Evolutionary conservation across 1,140 invertebrate genomes (phyloP).

Genomic region (Zaprionus lachaisei): DNA sequence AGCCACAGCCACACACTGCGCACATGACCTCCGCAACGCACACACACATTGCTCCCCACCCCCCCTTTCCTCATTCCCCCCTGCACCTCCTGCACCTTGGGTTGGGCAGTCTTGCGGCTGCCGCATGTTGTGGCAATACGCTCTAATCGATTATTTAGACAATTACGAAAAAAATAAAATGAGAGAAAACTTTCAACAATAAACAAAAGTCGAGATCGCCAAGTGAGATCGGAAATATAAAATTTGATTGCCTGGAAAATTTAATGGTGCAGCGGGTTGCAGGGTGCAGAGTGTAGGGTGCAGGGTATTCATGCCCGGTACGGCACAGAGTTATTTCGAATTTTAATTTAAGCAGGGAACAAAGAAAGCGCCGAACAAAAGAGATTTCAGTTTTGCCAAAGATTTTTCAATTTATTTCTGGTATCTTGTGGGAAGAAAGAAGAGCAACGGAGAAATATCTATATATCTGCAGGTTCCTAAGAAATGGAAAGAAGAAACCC

Average conservation of each 20-base stretch:
- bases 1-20: conserved; percentile 19
- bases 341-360: too few species aligned
- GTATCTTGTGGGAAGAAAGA: too few species aligned
- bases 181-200: conserved; percentile 52
- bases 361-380: too few species aligned
- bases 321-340: background rate
- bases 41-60: background rate
- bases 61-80: background rate
- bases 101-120: background rate
- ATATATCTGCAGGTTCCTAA: too few species aligned
- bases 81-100: background rate
- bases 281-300: too few species aligned
- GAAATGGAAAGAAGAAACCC: too few species aligned
- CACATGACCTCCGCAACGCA: conserved; percentile 75
- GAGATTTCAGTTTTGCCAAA: too few species aligned
- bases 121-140: conserved; percentile 53
- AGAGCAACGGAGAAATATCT: too few species aligned
- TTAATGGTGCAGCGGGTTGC: conserved; percentile 12
- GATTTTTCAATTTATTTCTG: too few species aligned
- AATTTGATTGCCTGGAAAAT: conserved; percentile 47
- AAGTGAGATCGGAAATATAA: conserved; percentile 47
- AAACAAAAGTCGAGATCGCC: conserved; percentile 48
- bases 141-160: conserved; percentile 69
- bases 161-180: conserved; percentile 52
- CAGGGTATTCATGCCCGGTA: background rate